Evolutionary conservation across 2,113 vertebrate species (phyloP).

Genomic region (Dryoscopus gambensis): DNA sequence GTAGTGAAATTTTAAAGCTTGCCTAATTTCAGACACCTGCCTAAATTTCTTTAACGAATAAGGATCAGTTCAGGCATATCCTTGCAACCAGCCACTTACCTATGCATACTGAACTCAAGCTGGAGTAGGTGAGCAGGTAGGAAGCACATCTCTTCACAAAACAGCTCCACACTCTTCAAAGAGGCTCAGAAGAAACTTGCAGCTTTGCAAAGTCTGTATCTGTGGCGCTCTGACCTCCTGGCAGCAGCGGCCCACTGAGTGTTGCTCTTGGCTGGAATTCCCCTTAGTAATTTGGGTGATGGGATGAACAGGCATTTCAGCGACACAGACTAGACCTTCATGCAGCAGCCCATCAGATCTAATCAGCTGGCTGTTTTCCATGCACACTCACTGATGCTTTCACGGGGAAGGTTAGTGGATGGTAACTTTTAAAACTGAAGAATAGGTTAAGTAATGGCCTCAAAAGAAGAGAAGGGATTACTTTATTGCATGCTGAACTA

Average conservation of each 20-base stretch:
- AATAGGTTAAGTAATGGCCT: neutral
- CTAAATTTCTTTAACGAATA: neutral
- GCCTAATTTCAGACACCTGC: neutral
- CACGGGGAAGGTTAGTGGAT: slow-evolving; percentile 7
- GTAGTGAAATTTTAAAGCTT: neutral
- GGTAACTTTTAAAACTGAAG: slow-evolving; percentile 35
- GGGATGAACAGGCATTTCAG: slow-evolving; percentile 54
- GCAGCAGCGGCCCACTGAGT: neutral
- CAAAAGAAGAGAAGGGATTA: neutral
- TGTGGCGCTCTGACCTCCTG: neutral
- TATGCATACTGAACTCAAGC: neutral
- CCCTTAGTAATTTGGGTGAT: slow-evolving; percentile 61
- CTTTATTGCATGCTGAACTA: neutral
- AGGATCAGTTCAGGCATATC: neutral
- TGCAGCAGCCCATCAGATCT: slow-evolving; percentile 56
- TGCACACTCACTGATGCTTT: slow-evolving; percentile 7
- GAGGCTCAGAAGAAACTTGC: neutral
- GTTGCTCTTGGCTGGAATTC: slow-evolving; percentile 49
- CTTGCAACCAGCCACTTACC: neutral
- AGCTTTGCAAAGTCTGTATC: neutral
- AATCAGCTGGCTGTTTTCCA: slow-evolving; percentile 50
- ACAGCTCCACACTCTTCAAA: neutral
- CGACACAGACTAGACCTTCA: slow-evolving; percentile 22
- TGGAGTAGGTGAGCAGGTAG: neutral
- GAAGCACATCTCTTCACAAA: neutral